These are phyloP conservation scores for Lasiurus borealis DNA, from an alignment of 2,113 vertebrate species.

Conservation along the genomic window DNA sequence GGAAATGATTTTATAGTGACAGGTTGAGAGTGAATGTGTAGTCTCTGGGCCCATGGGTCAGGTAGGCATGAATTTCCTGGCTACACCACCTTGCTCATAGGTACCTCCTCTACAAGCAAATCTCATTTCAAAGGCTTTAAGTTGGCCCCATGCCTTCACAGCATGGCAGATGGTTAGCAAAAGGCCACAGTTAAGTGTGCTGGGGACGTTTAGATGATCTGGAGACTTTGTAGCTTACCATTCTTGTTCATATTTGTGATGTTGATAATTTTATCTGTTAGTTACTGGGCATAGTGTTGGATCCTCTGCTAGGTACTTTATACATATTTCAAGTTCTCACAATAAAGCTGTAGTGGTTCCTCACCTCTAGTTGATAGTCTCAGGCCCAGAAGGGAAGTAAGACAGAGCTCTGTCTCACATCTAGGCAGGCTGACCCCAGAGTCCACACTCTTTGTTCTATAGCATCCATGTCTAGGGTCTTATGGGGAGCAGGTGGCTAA, in stretches of 20 bases:
- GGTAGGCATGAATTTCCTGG: neutral
- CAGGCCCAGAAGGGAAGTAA: neutral
- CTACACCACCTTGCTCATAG: neutral
- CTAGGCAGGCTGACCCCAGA: neutral
- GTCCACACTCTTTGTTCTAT: neutral
- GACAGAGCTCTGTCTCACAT: neutral
- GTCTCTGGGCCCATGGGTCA: neutral
- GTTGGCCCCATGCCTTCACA: neutral
- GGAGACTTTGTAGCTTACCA: neutral
- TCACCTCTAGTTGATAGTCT: neutral
- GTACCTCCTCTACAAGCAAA: neutral
- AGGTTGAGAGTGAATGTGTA: neutral
- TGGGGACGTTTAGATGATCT: neutral
- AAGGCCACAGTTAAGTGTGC: neutral
- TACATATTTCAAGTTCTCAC: neutral
- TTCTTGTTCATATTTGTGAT: constrained; percentile 8
- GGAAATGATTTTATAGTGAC: neutral
- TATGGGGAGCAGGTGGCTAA: neutral
- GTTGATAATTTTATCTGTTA: neutral
- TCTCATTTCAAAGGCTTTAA: neutral
- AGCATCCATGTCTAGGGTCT: neutral
- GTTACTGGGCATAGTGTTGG: neutral
- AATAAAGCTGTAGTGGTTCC: neutral
- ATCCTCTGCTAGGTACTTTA: neutral
- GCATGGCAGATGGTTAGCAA: neutral